Base-by-base conservation (phyloP, 2,797 vertebrate genomes). In the Rhynchotus rufescens region DNA sequence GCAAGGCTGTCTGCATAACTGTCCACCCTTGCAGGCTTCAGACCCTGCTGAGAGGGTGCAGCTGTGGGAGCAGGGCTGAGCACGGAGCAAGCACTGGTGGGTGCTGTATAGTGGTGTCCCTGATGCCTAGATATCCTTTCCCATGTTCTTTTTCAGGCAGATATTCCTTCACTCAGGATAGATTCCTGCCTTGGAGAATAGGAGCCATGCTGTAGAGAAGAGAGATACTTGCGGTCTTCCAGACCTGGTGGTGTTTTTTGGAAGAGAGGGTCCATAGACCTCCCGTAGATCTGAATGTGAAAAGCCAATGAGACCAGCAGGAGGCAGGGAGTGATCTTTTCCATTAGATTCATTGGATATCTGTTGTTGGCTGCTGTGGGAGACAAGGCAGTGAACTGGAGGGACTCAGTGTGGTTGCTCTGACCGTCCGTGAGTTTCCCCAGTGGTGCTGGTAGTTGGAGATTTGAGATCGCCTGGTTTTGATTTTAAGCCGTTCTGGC, bases 161-260 rank as follows among this genome's bases (percentile, higher is more conserved):
- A 14, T 75, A 21, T 8, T 68, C 28, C 32, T 84, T 80, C 22
- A 23, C 42, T 34, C 1, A 2, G 52, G 30, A 15, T 10, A 34
- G 36, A 36, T 68, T 28, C 54, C 32, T 49, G 19, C 0, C 0
- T 66, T 68, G 0, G 0, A 34, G 61, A 74, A 68, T n/a, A 47
- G 20, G 5, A 81, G 34, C 38, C 34, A 16, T 38, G 12, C 40
- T 44, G 62, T 7, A 52, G 45, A 44, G 61, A 68, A 13, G 26
- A 30, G 12, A 83, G 52, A 28, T 54, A 54, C 51, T 51, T 17
- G 30, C 51, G 36, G 3, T 74, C 45, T 93, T 15, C 20, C 28
- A 89, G 42, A 49, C 30, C 38, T 66, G 3, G n/a, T 57, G 40
- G 15, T 78, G 7, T 10, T 52, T 80, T 73, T 32, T 49, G 15